Percentiles rank a stretch among this genome's conserved stretches.
Evolutionary conservation across 2,888 invertebrate species (phyloP).

Genomic region (Vanessa cardui): DNA sequence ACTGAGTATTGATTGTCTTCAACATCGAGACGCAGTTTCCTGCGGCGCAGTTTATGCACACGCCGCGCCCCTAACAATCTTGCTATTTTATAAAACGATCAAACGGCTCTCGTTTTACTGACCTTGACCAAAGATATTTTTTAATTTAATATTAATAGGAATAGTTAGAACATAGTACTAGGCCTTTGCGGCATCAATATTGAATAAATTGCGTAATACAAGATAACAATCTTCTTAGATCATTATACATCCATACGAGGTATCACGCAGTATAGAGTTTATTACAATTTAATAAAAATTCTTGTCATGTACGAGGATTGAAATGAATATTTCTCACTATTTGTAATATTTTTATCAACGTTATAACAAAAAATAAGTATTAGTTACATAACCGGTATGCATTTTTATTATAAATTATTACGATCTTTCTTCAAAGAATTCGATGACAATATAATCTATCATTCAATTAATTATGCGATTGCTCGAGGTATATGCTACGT

Average conservation of each 20-base stretch:
- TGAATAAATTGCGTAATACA: no score
- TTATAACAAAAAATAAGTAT: no score
- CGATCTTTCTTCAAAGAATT: background rate
- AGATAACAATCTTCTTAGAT: no score
- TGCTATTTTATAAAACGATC: constrained; percentile 7
- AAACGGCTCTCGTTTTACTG: background rate
- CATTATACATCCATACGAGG: no score
- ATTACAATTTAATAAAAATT: no score
- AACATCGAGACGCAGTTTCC: constrained; percentile 62
- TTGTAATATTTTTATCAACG: no score
- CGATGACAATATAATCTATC: constrained; percentile 14
- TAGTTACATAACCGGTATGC: no score
- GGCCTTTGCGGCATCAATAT: no score
- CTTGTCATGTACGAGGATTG: no score
- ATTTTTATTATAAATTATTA: background rate
- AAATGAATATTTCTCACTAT: no score
- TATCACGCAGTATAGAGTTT: no score
- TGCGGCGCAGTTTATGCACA: constrained; percentile 50
- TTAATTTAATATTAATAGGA: background rate
- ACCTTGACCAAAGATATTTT: constrained; percentile 6
- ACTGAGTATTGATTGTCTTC: constrained; percentile 79
- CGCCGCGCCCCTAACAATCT: constrained; percentile 36
- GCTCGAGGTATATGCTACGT: constrained; percentile 22
- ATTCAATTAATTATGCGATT: constrained; percentile 28
- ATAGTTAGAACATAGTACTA: no score